Percentiles rank a stretch among this genome's conserved stretches.
Conservation (phyloP, 2,113 vertebrate genomes). For the Embiotoca jacksoni region DNA sequence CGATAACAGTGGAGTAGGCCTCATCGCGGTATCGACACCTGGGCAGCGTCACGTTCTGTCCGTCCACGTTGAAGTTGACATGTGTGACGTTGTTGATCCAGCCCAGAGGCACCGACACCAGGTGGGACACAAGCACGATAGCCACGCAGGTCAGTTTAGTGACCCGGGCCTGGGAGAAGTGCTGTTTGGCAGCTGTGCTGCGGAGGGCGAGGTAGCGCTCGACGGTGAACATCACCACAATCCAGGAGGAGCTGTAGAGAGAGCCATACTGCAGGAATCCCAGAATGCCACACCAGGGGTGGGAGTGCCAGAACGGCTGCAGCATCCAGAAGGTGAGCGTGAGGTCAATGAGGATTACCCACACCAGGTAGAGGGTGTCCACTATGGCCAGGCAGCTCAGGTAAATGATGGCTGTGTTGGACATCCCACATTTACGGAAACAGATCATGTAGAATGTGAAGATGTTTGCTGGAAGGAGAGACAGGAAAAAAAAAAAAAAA, state of each 20-base stretch:
- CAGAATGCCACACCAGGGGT: slow-evolving; percentile 82
- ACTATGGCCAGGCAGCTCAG: slow-evolving; percentile 81
- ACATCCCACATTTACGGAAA: slow-evolving; percentile 85
- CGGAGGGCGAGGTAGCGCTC: slow-evolving; percentile 84
- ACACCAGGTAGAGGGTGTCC: slow-evolving; percentile 83
- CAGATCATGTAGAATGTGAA: slow-evolving; percentile 86
- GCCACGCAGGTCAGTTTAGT: slow-evolving; percentile 72
- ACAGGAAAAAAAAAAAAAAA: not conserved
- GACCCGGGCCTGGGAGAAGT: slow-evolving; percentile 69
- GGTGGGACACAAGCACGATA: slow-evolving; percentile 78
- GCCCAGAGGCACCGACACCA: slow-evolving; percentile 78
- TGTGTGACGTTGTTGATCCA: slow-evolving; percentile 81
- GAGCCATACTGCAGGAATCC: slow-evolving; percentile 82
- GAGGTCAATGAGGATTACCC: slow-evolving; percentile 85
- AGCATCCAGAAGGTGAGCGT: slow-evolving; percentile 81
- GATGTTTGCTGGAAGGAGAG: slow-evolving; percentile 78
- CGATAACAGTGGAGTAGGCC: slow-evolving; percentile 76
- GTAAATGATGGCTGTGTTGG: slow-evolving; percentile 78
- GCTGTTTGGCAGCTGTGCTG: slow-evolving; percentile 62
- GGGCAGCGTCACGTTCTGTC: slow-evolving; percentile 63
- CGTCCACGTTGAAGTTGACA: slow-evolving; percentile 56
- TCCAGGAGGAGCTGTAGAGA: slow-evolving; percentile 84
- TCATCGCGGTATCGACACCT: slow-evolving; percentile 76
- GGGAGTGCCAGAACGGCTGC: slow-evolving; percentile 83
- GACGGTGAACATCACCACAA: slow-evolving; percentile 84